phyloP scores from a whole-genome alignment of 2,888 invertebrate genomes.

The Polydrusus cervinus region DNA sequence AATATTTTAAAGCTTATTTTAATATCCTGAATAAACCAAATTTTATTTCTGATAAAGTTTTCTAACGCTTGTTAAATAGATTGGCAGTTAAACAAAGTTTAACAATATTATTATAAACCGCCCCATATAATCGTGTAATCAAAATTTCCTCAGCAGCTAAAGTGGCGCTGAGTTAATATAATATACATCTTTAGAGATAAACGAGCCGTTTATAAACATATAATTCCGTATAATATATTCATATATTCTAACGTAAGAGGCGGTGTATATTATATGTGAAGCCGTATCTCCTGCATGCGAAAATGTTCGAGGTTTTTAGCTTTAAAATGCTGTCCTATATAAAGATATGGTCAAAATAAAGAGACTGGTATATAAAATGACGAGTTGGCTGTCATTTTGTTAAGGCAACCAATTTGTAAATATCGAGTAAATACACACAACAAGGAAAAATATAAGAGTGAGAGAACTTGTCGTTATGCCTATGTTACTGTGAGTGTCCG shows the following conservation, averaged over 20 bases:
- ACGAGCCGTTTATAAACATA: slow-evolving; percentile 43
- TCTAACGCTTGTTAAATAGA: too few species aligned
- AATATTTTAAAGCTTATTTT: too few species aligned
- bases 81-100: too few species aligned
- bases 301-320: slow-evolving; percentile 33
- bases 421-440: too few species aligned
- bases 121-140: slow-evolving; percentile 10
- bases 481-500: too few species aligned
- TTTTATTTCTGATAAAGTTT: too few species aligned
- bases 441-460: too few species aligned
- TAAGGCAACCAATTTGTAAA: too few species aligned
- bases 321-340: neutral
- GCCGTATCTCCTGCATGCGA: slow-evolving; percentile 26
- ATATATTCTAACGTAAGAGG: slow-evolving; percentile 46
- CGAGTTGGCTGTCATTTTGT: too few species aligned
- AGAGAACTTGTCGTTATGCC: too few species aligned
- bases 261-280: slow-evolving; percentile 36
- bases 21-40: too few species aligned
- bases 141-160: slow-evolving; percentile 11
- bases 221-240: slow-evolving; percentile 45
- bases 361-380: neutral
- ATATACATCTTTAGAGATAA: slow-evolving; percentile 38
- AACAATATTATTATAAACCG: neutral
- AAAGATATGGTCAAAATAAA: neutral
- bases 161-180: slow-evolving; percentile 27